These are phyloP conservation scores for Aulostomus chinensis DNA, from an alignment of 2,797 vertebrate species.

Conservation along the genomic window DNA sequence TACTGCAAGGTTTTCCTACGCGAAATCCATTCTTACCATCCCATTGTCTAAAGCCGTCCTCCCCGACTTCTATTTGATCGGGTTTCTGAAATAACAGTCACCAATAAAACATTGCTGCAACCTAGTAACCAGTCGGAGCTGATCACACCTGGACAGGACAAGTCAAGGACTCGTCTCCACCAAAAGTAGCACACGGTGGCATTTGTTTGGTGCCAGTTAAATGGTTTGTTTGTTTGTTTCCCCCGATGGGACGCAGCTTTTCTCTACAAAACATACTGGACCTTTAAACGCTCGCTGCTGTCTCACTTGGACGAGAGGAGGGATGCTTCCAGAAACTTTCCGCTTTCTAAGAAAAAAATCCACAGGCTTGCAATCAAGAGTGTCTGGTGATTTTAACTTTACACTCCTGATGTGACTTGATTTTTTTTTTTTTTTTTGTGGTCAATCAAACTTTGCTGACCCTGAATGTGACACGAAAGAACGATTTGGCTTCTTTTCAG, in stretches of 20 bases:
- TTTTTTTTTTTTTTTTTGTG: background rate
- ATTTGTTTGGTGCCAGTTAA: background rate
- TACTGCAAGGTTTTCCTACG: constrained; percentile 86
- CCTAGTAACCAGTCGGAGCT: constrained; percentile 79
- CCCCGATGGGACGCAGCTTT: background rate
- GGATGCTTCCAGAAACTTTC: no score
- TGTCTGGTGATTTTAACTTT: no score
- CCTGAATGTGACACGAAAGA: constrained; percentile 14
- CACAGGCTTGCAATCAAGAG: no score
- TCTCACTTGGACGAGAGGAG: no score
- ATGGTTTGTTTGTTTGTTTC: no score
- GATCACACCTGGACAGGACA: constrained; percentile 85
- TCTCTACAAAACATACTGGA: no score
- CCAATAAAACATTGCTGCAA: constrained; percentile 92
- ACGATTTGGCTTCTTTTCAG: constrained; percentile 12
- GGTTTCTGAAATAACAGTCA: constrained; percentile 98
- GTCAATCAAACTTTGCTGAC: background rate
- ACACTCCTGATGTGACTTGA: background rate
- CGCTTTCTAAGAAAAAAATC: no score
- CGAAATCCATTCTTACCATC: constrained; percentile 94
- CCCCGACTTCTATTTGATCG: constrained; percentile 98
- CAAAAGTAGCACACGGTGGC: constrained; percentile 54
- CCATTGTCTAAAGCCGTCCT: constrained; percentile 99
- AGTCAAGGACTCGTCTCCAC: constrained; percentile 77
- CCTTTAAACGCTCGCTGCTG: no score